Conservation (phyloP, 2,888 invertebrate species). For the Caenorhabditis sp. region DNA sequence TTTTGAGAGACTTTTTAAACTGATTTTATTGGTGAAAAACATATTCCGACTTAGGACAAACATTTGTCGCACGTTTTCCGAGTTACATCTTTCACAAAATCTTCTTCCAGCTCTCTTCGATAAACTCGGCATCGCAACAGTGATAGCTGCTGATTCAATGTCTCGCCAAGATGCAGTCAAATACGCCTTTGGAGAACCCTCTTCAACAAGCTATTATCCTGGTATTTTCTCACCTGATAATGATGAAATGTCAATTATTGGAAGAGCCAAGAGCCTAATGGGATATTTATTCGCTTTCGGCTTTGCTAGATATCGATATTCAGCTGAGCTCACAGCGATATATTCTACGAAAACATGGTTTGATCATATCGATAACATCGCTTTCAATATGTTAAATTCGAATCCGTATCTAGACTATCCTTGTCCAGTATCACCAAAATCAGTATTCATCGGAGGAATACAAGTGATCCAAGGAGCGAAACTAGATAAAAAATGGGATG, state of each 20-base stretch:
- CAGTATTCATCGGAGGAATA: conserved; percentile 39
- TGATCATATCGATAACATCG: conserved; percentile 17
- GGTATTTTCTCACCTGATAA: conserved; percentile 7
- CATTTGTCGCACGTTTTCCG: no score
- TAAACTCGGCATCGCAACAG: conserved; percentile 17
- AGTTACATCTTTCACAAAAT: conserved; percentile 32
- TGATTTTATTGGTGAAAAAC: conserved; percentile 31
- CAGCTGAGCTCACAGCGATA: conserved; percentile 16
- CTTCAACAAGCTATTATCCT: conserved; percentile 18
- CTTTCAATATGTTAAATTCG: conserved; percentile 28
- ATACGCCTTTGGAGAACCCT: conserved; percentile 20
- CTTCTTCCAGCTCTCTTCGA: conserved; percentile 29
- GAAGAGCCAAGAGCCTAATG: conserved; percentile 11
- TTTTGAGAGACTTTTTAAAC: no score
- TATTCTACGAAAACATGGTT: neutral
- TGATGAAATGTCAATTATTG: conserved; percentile 18
- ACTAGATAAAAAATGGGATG: conserved; percentile 27
- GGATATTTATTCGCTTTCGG: neutral
- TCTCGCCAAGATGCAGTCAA: no score
- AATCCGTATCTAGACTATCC: conserved; percentile 37
- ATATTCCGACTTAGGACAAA: conserved; percentile 23
- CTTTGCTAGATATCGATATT: conserved; percentile 1
- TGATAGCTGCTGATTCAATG: conserved; percentile 26
- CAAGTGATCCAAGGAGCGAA: conserved; percentile 23
- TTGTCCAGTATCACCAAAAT: conserved; percentile 33